Evolutionary conservation across 2,888 invertebrate genomes (phyloP), one percentile per base, ranked within the genome.

Genomic region (Portevinia maculata): DNA sequence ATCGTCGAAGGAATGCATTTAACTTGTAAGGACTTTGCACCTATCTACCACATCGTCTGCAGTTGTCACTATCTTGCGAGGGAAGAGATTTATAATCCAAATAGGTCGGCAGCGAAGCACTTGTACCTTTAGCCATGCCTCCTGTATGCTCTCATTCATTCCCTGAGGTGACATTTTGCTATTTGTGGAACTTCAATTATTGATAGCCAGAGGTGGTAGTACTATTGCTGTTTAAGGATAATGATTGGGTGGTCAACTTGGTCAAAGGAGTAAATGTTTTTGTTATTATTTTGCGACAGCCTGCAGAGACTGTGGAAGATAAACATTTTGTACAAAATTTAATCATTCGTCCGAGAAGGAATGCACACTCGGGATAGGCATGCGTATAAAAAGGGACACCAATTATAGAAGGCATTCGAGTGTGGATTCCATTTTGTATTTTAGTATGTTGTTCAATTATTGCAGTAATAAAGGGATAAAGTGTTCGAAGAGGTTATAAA

Each of bases 111-210:
- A 9, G 11, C 17, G 7, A 41, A 3, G 19, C 7, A 19, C 13
- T 15, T 13, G 30, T 46, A 55, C 21, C 3, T 19, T 4, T 19
- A 17, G n/a, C n/a, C 34, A 52, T 52, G 48, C 64, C 52, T 60
- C 32, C 41, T 13, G 21, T 62, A 34, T 39, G 32, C 55, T 30
- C 64, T 75, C 65, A 75, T 59, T 75, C 75, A 67, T 67, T 75
- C 57, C 67, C 50, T 37, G 15, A 69, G 76, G 76, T 76, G 76
- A 60, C 60, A 60, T 62, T 69, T 76, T 60, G 76, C 69, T 76
- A 76, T 76, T 69, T 76, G 60, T 76, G 76, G 76, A 76, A 69
- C 69, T 60, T 76, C 67, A 76, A 76, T 76, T 76, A 76, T 76
- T 76, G 69, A 76, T 67, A 76, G 69, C 67, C 53, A 13, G 67